phyloP scores from a whole-genome alignment of 2,797 vertebrate genomes.

The Iguana delicatissima region DNA sequence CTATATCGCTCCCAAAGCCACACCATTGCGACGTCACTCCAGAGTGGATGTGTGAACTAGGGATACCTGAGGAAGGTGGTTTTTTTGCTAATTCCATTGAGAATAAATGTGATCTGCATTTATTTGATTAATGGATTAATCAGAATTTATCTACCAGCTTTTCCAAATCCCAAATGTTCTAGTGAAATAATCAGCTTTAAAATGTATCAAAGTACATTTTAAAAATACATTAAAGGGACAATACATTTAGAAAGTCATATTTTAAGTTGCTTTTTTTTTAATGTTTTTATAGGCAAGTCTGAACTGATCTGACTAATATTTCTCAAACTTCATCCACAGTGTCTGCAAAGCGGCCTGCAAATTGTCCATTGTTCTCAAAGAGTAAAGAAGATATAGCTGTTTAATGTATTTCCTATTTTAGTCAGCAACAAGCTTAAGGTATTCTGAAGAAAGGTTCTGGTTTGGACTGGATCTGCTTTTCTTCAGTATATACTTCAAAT shows the following conservation, averaged over 20 bases:
- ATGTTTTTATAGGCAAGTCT: too few relatives aligned
- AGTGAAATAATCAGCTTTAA: background rate
- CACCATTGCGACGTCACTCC: too few relatives aligned
- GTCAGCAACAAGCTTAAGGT: background rate
- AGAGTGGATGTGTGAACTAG: background rate
- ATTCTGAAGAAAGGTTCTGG: background rate
- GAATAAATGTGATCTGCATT: background rate
- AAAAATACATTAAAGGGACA: too few relatives aligned
- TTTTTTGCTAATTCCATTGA: background rate
- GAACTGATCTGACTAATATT: background rate
- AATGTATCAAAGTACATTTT: background rate
- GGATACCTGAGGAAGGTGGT: background rate
- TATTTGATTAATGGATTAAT: too few relatives aligned
- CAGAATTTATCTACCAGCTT: background rate
- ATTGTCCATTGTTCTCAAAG: background rate
- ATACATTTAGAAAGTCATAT: background rate
- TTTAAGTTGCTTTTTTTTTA: background rate
- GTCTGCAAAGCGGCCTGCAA: background rate
- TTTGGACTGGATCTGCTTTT: background rate
- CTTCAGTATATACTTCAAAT: background rate
- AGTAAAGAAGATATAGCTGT: background rate
- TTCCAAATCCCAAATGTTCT: background rate
- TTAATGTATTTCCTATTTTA: background rate
- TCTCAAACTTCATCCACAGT: background rate
- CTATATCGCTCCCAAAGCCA: too few relatives aligned